A percentile compares a stretch with the other conserved stretches of the same genome.
These are phyloP conservation scores for Cochlearius cochlearius DNA, from an alignment of 2,113 vertebrate genomes.

Conservation along the genomic window DNA sequence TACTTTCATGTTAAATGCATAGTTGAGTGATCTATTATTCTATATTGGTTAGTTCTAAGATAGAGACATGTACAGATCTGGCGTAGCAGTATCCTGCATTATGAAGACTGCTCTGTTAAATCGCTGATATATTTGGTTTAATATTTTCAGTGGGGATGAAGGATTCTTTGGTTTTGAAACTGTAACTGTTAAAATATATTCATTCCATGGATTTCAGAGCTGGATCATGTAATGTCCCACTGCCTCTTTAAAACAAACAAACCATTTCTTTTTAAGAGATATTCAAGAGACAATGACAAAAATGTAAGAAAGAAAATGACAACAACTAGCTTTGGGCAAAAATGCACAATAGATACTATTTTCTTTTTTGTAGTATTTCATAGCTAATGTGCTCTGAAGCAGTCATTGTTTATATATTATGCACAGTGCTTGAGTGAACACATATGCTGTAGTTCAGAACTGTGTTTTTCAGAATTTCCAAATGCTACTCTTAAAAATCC, in stretches of 20 bases:
- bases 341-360: background rate
- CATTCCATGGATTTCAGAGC: background rate
- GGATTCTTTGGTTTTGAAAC: background rate
- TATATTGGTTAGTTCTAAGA: background rate
- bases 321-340: background rate
- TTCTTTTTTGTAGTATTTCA: background rate
- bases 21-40: background rate
- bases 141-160: background rate
- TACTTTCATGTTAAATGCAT: background rate
- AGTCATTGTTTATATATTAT: background rate
- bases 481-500: background rate
- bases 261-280: background rate
- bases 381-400: background rate
- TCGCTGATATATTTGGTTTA: background rate
- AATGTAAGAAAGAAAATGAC: background rate
- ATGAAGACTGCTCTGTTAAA: background rate
- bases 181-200: background rate
- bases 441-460: background rate
- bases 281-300: background rate
- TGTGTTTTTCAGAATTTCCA: background rate
- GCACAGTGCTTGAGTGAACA: background rate
- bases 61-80: background rate
- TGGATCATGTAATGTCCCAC: background rate
- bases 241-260: background rate
- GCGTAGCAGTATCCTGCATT: background rate